Evolutionary conservation across 2,888 invertebrate genomes (phyloP).

Genomic region (Actias luna): DNA sequence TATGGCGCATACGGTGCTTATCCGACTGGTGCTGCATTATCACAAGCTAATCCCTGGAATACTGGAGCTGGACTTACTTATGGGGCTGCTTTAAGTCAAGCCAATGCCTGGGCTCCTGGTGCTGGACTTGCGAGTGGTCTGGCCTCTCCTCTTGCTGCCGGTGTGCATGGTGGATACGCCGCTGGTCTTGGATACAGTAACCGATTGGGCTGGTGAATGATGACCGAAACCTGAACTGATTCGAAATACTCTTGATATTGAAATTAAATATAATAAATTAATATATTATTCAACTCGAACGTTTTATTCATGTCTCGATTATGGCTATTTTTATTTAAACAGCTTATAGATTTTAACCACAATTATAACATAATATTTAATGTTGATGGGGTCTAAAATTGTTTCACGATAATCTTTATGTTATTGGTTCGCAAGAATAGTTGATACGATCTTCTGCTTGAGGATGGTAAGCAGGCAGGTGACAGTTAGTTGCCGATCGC

Average conservation of each 20-base stretch:
- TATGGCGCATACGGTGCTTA: slow-evolving; percentile 19
- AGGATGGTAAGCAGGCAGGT: no score
- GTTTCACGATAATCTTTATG: no score
- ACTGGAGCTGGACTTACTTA: background rate
- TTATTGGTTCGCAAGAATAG: no score
- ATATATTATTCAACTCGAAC: background rate
- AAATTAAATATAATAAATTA: background rate
- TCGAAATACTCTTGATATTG: background rate
- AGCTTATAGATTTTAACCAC: no score
- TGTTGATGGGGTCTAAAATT: no score
- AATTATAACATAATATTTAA: no score
- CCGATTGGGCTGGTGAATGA: slow-evolving; percentile 21
- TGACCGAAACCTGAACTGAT: slow-evolving; percentile 4
- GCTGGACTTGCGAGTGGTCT: slow-evolving; percentile 3
- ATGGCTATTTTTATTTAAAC: no score
- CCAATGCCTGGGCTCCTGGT: slow-evolving; percentile 9
- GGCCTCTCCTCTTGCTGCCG: slow-evolving; percentile 3
- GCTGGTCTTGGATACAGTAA: slow-evolving; percentile 25
- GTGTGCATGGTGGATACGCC: background rate
- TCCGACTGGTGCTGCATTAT: slow-evolving; percentile 5
- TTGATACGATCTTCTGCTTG: no score
- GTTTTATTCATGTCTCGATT: background rate
- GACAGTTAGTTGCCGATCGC: no score
- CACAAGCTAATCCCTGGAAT: background rate
- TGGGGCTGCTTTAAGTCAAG: background rate